Evolutionary conservation across 2,888 invertebrate genomes (phyloP).

Genomic region (Homarus gammarus): DNA sequence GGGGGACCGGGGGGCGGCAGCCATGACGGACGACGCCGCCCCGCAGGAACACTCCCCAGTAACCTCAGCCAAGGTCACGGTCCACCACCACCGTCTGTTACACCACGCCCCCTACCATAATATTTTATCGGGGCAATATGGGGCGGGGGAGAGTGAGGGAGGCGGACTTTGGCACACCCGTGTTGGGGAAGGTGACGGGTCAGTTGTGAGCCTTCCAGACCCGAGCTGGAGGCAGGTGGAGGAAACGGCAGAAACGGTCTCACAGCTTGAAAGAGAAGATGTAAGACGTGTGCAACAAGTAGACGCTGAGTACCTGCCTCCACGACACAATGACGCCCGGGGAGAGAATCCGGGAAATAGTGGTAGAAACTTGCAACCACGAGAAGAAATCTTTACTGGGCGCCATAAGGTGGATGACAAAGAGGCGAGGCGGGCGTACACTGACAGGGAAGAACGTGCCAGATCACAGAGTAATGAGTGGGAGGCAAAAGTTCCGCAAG

Average conservation of each 20-base stretch:
- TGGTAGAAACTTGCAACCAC: background rate
- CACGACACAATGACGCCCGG: background rate
- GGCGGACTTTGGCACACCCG: background rate
- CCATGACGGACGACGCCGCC: constrained; percentile 26
- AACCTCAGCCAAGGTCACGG: constrained; percentile 26
- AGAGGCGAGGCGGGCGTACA: background rate
- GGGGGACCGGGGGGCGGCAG: background rate
- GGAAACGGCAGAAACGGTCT: background rate
- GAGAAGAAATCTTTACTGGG: background rate
- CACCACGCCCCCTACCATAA: background rate
- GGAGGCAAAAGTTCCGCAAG: background rate
- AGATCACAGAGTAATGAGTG: background rate
- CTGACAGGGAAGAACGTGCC: background rate
- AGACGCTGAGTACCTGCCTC: background rate
- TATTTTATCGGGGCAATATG: background rate
- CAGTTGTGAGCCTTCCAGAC: background rate
- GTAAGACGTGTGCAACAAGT: background rate
- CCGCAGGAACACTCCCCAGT: background rate
- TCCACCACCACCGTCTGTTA: constrained; percentile 16
- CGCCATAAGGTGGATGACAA: background rate
- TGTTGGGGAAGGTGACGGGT: background rate
- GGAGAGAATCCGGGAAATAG: background rate
- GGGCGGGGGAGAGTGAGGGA: background rate
- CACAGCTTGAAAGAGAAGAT: background rate
- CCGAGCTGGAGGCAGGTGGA: background rate